These are phyloP conservation scores for Junco hyemalis DNA, from an alignment of 2,113 vertebrate species.

Conservation along the genomic window DNA sequence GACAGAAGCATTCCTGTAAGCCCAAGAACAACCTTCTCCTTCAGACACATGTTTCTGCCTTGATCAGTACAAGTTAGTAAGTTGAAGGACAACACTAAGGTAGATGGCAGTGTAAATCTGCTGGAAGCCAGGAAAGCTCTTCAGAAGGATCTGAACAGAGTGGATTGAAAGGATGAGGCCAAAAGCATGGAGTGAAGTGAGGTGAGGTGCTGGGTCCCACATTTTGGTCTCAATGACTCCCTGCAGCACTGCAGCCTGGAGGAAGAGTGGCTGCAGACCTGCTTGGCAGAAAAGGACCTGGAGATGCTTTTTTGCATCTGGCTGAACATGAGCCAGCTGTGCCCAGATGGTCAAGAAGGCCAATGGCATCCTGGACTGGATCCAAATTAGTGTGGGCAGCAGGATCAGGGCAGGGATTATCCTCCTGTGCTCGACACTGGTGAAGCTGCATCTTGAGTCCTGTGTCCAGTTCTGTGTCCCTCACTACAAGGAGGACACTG, in stretches of 20 bases:
- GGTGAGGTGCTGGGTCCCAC: too few relatives aligned
- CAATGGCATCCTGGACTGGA: background rate
- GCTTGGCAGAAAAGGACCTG: background rate
- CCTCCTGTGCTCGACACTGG: accelerated
- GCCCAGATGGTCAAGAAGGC: background rate
- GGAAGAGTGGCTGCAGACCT: background rate
- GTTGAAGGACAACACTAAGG: background rate
- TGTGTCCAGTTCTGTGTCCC: background rate
- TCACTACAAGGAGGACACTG: background rate
- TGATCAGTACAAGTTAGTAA: background rate
- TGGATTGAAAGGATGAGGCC: background rate
- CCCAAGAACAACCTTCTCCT: background rate
- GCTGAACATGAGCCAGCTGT: too few relatives aligned
- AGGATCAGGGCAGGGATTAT: background rate
- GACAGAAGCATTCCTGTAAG: background rate
- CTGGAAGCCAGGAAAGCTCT: background rate
- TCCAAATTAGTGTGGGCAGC: background rate
- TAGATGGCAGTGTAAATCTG: background rate
- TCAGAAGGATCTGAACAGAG: background rate
- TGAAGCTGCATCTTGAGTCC: too few relatives aligned
- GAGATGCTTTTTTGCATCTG: background rate
- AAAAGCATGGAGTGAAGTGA: background rate
- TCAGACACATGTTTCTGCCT: background rate
- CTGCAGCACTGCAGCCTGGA: background rate
- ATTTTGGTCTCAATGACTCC: background rate